Conservation (phyloP, 2,113 vertebrate genomes). For the Felis chaus region DNA sequence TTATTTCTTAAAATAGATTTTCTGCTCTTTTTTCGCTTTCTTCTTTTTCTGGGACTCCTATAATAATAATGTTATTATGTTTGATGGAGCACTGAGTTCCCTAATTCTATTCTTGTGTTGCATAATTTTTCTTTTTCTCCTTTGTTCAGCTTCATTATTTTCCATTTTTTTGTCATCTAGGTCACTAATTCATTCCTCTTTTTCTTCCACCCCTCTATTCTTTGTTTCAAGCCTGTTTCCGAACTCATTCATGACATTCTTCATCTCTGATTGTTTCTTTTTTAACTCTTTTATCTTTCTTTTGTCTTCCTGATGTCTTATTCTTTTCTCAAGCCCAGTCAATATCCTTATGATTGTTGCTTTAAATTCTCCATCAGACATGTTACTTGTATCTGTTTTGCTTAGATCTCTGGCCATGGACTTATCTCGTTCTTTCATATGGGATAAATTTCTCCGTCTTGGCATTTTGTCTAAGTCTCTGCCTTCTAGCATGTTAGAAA, state of each 20-base stretch:
- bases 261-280: background rate
- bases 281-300: background rate
- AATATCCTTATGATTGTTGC: background rate
- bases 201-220: background rate
- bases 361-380: background rate
- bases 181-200: background rate
- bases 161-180: background rate
- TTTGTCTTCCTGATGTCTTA: background rate
- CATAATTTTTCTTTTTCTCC: background rate
- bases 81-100: background rate
- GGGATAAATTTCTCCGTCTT: background rate
- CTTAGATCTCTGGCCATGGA: background rate
- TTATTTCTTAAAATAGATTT: background rate
- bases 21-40: background rate
- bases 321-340: background rate
- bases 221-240: background rate
- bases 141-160: background rate
- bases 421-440: background rate
- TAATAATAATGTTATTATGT: background rate
- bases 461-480: background rate
- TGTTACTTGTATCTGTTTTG: background rate
- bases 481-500: background rate
- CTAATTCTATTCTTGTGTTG: background rate
- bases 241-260: background rate
- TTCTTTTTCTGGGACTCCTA: background rate